phyloP scores from a whole-genome alignment of 1,140 invertebrate genomes.

The Drosophila neocordata region DNA sequence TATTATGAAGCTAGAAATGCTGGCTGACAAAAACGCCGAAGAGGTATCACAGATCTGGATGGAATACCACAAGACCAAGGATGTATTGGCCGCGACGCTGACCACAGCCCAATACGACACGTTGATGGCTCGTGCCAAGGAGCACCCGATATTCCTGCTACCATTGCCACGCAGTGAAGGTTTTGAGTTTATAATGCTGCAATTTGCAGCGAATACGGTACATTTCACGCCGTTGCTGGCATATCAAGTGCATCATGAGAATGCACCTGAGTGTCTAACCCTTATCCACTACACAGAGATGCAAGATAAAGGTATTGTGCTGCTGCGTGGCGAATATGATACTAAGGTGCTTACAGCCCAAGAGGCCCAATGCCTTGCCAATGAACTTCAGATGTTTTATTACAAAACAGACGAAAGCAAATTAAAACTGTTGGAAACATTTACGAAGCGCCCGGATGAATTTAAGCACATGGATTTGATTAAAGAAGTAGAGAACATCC shows the following conservation, averaged over 20 bases:
- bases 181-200: conserved; percentile 94
- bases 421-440: conserved; percentile 87
- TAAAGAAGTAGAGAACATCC: conserved; percentile 90
- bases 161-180: conserved; percentile 92
- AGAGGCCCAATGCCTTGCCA: conserved; percentile 93
- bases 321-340: conserved; percentile 95
- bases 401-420: conserved; percentile 86
- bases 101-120: conserved; percentile 85
- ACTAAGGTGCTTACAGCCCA: conserved; percentile 89
- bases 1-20: conserved; percentile 91
- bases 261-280: conserved; percentile 94
- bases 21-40: conserved; percentile 88
- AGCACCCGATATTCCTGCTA: conserved; percentile 90
- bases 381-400: conserved; percentile 94
- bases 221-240: conserved; percentile 94
- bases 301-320: conserved; percentile 89
- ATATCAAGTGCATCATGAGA: conserved; percentile 95
- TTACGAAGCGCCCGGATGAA: conserved; percentile 88
- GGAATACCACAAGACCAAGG: conserved; percentile 91
- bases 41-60: conserved; percentile 92
- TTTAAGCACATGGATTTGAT: conserved; percentile 94
- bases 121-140: conserved; percentile 85
- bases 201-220: conserved; percentile 89
- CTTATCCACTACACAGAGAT: conserved; percentile 93
- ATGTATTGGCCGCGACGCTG: conserved; percentile 89